A percentile compares a stretch with the other conserved stretches of the same genome.
These are phyloP conservation scores for Stegastes partitus DNA, from an alignment of 2,113 vertebrate species.

Conservation along the genomic window DNA sequence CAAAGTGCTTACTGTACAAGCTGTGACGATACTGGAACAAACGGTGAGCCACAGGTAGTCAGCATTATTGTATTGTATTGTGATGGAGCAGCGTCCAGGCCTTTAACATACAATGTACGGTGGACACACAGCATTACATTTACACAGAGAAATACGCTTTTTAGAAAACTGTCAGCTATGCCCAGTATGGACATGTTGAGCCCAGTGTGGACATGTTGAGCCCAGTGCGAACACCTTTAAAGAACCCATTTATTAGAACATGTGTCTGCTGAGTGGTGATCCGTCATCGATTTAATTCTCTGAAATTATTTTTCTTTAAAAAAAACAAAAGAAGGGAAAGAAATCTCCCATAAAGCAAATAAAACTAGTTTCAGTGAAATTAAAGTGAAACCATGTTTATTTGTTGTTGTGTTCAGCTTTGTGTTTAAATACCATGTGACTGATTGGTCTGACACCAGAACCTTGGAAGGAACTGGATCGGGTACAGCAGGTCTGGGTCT, in stretches of 20 bases:
- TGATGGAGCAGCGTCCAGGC: background rate
- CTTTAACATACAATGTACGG: too few relatives aligned
- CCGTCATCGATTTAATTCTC: background rate
- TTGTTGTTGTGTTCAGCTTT: too few relatives aligned
- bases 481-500: background rate
- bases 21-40: constrained; percentile 27
- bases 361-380: too few relatives aligned
- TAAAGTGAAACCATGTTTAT: too few relatives aligned
- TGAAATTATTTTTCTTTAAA: too few relatives aligned
- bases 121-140: background rate
- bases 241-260: background rate
- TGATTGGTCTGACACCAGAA: too few relatives aligned
- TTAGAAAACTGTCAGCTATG: background rate
- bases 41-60: constrained; percentile 15
- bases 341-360: too few relatives aligned
- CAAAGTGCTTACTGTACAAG: constrained; percentile 31
- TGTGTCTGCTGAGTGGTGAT: background rate
- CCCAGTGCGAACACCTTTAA: background rate
- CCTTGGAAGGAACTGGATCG: background rate
- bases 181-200: background rate
- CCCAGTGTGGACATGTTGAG: background rate
- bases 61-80: constrained; percentile 40
- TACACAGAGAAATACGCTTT: background rate
- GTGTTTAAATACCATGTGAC: background rate
- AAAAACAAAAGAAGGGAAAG: too few relatives aligned